phyloP scores from a whole-genome alignment of 1,140 invertebrate genomes.

The Globodera rostochiensis region DNA sequence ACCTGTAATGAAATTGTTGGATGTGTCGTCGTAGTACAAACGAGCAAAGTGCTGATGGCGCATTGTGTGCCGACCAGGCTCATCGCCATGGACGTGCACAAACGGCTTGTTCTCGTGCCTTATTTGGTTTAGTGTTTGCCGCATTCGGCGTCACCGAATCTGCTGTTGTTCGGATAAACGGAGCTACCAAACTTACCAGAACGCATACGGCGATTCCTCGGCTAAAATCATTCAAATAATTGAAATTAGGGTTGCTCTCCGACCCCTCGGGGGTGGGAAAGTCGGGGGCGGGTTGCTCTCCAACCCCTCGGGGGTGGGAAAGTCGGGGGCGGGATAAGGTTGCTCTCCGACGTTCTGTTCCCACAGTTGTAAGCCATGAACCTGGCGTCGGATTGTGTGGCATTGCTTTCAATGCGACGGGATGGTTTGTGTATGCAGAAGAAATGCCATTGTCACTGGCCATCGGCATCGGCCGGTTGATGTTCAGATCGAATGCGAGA shows the following conservation, averaged over 20 bases:
- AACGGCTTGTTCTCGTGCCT: conserved; percentile 34
- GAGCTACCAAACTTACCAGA: background rate
- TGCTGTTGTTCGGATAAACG: background rate
- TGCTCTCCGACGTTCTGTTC: too few species aligned
- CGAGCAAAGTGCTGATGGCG: conserved; percentile 31
- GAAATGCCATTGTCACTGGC: background rate
- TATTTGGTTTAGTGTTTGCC: background rate
- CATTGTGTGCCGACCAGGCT: conserved; percentile 14
- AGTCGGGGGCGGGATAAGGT: too few species aligned
- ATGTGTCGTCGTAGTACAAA: conserved; percentile 23
- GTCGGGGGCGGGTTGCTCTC: too few species aligned
- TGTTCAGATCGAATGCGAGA: background rate
- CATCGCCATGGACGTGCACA: conserved; percentile 24
- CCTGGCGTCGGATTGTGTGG: conserved; percentile 27
- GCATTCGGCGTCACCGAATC: background rate
- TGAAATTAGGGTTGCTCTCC: background rate
- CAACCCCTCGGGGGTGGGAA: too few species aligned
- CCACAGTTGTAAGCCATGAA: background rate
- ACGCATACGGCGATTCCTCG: background rate
- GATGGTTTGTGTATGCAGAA: conserved; percentile 30
- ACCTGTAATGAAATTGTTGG: conserved; percentile 33
- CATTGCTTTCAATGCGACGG: conserved; percentile 20
- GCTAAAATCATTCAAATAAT: background rate
- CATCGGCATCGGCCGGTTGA: background rate
- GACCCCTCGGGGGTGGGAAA: too few species aligned